Percentiles rank a stretch among this genome's conserved stretches.
Evolutionary conservation across 1,140 invertebrate genomes (phyloP).

Genomic region (Sycophila sp.): DNA sequence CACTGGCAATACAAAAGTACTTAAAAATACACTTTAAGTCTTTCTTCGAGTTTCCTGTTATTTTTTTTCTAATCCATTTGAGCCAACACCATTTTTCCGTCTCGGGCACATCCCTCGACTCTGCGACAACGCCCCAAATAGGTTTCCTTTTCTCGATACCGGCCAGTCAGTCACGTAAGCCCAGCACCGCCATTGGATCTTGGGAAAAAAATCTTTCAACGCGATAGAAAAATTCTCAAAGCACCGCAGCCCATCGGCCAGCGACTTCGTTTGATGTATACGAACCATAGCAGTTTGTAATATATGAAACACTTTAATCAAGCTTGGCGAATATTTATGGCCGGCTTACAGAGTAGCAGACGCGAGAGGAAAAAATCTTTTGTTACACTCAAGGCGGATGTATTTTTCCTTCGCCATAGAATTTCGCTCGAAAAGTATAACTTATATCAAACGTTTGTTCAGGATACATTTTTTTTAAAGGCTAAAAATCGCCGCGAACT

Average conservation of each 20-base stretch:
- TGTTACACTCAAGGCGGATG: neutral
- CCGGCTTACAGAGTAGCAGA: neutral
- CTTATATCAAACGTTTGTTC: neutral
- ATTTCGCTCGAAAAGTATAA: neutral
- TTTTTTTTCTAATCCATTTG: conserved; percentile 33
- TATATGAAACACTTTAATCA: conserved; percentile 5
- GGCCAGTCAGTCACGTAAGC: conserved; percentile 5
- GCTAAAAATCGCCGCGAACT: too few relatives aligned
- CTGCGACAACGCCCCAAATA: conserved; percentile 18
- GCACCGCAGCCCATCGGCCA: neutral
- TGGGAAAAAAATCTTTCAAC: neutral
- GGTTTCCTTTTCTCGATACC: conserved; percentile 1
- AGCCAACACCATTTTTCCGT: conserved; percentile 42
- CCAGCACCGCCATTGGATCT: neutral
- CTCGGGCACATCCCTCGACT: conserved; percentile 10
- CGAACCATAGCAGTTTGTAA: neutral
- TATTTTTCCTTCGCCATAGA: neutral
- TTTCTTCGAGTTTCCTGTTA: conserved; percentile 1
- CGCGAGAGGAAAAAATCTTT: neutral
- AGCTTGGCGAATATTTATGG: neutral
- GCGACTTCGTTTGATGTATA: neutral
- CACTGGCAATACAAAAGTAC: too few relatives aligned
- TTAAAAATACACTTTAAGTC: neutral
- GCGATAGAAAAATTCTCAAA: conserved; percentile 5
- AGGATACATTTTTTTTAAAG: too few relatives aligned